Evolutionary conservation across 1,140 invertebrate species (phyloP).

Genomic region (Trinorchestia longiramus): DNA sequence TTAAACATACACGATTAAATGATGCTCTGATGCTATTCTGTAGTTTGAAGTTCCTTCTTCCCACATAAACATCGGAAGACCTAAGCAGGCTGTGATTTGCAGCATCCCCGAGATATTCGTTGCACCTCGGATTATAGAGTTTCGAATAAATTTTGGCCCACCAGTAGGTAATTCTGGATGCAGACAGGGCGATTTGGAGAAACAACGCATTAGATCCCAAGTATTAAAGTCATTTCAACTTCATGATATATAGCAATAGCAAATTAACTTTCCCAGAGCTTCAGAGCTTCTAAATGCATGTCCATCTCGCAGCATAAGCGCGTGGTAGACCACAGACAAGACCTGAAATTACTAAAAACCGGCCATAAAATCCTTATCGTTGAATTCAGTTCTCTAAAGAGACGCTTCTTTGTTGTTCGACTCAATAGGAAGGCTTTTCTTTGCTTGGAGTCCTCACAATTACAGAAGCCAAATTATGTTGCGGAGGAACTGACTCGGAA

Average conservation of each 20-base stretch:
- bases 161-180: not conserved
- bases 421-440: not conserved
- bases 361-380: not conserved
- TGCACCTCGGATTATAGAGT: not conserved
- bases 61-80: not conserved
- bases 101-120: not conserved
- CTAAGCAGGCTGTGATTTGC: not conserved
- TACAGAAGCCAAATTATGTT: not conserved
- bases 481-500: not conserved
- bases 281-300: not conserved
- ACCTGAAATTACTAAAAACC: not conserved
- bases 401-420: not conserved
- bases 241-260: not conserved
- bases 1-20: not conserved
- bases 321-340: not conserved
- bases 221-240: conserved; percentile 1
- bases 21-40: not conserved
- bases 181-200: not conserved
- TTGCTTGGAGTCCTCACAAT: not conserved
- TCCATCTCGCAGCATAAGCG: not conserved
- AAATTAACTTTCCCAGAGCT: not conserved
- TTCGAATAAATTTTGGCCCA: not conserved
- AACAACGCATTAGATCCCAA: not conserved
- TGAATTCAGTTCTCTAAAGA: not conserved
- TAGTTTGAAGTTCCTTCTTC: not conserved